A percentile compares a stretch with the other conserved stretches of the same genome.
Evolutionary conservation across 2,888 invertebrate species (phyloP).

Genomic region (Hoplodrina ambigua): DNA sequence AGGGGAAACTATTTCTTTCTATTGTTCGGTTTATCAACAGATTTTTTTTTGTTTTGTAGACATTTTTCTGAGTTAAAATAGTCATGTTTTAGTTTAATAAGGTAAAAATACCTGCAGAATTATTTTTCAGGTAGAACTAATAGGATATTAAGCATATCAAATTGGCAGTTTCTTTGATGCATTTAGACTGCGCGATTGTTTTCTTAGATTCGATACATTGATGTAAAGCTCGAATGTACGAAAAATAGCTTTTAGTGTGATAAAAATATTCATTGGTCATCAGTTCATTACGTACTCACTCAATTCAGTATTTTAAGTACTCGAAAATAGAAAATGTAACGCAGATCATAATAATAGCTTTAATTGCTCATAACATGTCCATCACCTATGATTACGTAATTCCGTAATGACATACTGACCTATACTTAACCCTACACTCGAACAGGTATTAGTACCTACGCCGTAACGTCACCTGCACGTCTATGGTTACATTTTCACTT

Average conservation of each 20-base stretch:
- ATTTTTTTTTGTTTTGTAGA: neutral
- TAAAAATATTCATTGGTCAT: no score
- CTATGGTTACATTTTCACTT: neutral
- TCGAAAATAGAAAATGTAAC: neutral
- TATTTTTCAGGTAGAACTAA: no score
- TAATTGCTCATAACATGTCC: neutral
- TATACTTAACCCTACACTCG: neutral
- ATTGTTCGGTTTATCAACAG: neutral
- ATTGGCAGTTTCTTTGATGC: no score
- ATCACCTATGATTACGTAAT: neutral
- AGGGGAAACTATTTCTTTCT: neutral
- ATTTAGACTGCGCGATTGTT: no score
- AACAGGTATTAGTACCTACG: neutral
- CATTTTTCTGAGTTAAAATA: neutral
- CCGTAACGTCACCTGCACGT: neutral
- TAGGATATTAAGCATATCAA: no score
- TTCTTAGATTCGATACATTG: no score
- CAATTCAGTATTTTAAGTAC: neutral
- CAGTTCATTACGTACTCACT: no score
- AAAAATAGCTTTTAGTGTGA: no score
- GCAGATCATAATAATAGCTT: neutral
- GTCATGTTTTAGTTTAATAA: neutral
- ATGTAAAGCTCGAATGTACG: no score
- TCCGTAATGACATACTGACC: slow-evolving; percentile 27
- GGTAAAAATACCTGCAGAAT: no score